Percentiles rank a stretch among this genome's conserved stretches.
These are phyloP conservation scores for Ptilorrhoa leucosticta DNA, from an alignment of 2,113 vertebrate genomes.

Conservation along the genomic window DNA sequence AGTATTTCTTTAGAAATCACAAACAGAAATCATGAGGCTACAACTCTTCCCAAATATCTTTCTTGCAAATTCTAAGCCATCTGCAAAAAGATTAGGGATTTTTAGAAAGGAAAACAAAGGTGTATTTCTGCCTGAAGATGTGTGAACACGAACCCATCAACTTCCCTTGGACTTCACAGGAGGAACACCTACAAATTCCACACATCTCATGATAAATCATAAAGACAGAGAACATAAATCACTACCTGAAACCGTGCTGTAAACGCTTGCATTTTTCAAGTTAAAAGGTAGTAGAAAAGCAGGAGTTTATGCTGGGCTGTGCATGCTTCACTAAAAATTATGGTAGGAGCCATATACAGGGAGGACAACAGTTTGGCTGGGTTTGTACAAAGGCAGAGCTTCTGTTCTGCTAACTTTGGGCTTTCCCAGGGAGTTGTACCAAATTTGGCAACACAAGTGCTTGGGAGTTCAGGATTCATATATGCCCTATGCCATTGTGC, in stretches of 20 bases:
- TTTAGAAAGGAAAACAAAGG: not conserved
- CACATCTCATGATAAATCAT: not conserved
- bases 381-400: not conserved
- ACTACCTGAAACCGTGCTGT: not conserved
- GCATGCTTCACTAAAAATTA: not conserved
- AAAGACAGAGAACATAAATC: not conserved
- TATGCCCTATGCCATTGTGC: not conserved
- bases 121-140: not conserved
- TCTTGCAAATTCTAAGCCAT: not conserved
- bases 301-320: not conserved
- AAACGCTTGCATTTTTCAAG: not conserved
- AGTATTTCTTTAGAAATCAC: not conserved
- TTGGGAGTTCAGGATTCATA: not conserved
- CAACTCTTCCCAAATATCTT: not conserved
- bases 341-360: not conserved
- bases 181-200: not conserved
- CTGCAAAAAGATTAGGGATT: not conserved
- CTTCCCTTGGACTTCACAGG: not conserved
- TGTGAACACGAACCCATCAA: fast-evolving
- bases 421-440: not conserved
- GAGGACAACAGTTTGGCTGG: not conserved
- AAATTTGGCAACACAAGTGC: not conserved
- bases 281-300: not conserved
- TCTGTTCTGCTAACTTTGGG: not conserved
- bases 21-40: not conserved